A percentile compares a stretch with the other conserved stretches of the same genome.
Conservation (phyloP, 37 sponge, comb jelly and placozoan genomes). For the Mnemiopsis leidyi region DNA sequence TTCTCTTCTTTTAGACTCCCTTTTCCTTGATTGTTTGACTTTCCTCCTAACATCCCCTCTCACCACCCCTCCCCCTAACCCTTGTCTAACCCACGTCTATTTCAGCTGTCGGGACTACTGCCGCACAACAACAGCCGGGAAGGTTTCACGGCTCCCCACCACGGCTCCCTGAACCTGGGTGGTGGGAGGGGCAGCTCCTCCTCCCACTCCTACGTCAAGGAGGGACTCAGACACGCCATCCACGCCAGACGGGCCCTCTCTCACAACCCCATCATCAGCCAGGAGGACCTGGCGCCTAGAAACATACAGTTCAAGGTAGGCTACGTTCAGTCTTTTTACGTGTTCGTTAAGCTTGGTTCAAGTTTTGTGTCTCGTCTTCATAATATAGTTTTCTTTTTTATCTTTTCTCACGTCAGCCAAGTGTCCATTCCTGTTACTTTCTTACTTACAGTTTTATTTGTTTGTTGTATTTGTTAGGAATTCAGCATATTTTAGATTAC, state of each 20-base stretch:
- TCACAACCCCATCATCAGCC: conserved; percentile 60
- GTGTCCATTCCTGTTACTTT: too few species aligned
- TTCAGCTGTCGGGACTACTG: conserved; percentile 15
- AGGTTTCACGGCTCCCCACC: conserved; percentile 27
- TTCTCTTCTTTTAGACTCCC: neutral
- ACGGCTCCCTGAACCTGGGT: conserved; percentile 16
- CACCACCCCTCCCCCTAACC: neutral
- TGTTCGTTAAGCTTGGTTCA: too few species aligned
- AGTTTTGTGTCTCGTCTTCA: too few species aligned
- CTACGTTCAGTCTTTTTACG: too few species aligned
- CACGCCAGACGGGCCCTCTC: conserved; percentile 51
- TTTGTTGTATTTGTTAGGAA: too few species aligned
- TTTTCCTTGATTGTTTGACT: neutral
- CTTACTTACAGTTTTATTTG: too few species aligned
- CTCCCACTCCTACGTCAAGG: neutral
- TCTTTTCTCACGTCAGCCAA: too few species aligned
- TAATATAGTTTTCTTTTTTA: too few species aligned
- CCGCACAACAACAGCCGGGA: conserved; percentile 32
- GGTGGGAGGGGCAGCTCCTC: neutral
- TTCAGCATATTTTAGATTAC: too few species aligned
- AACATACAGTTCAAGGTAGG: conserved; percentile 62
- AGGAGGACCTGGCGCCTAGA: conserved; percentile 45
- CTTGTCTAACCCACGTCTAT: neutral
- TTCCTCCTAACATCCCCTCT: neutral
- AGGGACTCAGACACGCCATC: conserved; percentile 2